A percentile compares a stretch with the other conserved stretches of the same genome.
Evolutionary conservation across 2,888 invertebrate species (phyloP).

Genomic region (Cheilosia urbana): DNA sequence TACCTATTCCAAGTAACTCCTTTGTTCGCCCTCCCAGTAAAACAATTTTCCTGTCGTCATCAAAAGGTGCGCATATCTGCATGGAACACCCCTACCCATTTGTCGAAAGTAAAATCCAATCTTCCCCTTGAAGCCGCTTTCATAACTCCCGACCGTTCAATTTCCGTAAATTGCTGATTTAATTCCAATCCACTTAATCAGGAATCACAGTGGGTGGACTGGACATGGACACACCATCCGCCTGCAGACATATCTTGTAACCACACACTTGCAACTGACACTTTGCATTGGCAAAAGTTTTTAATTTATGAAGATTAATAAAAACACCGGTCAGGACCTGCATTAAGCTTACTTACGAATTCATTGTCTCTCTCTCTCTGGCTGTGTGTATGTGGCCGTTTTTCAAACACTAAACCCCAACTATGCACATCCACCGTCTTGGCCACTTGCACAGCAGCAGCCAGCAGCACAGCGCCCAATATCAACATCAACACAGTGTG

Average conservation of each 20-base stretch:
- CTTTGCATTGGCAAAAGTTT: conserved; percentile 58
- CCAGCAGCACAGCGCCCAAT: conserved; percentile 39
- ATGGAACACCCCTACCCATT: neutral
- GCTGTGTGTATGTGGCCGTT: too few species aligned
- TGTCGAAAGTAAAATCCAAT: neutral
- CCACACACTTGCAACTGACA: conserved; percentile 73
- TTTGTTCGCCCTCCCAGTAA: neutral
- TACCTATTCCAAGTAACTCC: neutral
- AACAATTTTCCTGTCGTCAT: neutral
- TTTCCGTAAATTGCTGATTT: conserved; percentile 37
- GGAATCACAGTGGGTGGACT: conserved; percentile 1
- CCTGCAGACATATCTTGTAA: conserved; percentile 51
- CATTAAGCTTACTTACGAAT: conserved; percentile 72
- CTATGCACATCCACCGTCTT: conserved; percentile 25
- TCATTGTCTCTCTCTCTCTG: conserved; percentile 60
- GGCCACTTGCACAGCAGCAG: conserved; percentile 1
- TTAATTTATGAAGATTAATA: conserved; percentile 75
- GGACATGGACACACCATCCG: conserved; percentile 1
- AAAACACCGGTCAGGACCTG: conserved; percentile 74
- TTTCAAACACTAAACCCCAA: conserved; percentile 50
- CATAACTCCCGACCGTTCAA: conserved; percentile 8
- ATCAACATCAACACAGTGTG: conserved; percentile 60
- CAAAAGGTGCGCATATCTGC: neutral
- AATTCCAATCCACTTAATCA: conserved; percentile 54
- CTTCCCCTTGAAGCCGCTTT: neutral